These are phyloP conservation scores for Rallus crepitans DNA, from an alignment of 2,797 vertebrate species.

Conservation along the genomic window DNA sequence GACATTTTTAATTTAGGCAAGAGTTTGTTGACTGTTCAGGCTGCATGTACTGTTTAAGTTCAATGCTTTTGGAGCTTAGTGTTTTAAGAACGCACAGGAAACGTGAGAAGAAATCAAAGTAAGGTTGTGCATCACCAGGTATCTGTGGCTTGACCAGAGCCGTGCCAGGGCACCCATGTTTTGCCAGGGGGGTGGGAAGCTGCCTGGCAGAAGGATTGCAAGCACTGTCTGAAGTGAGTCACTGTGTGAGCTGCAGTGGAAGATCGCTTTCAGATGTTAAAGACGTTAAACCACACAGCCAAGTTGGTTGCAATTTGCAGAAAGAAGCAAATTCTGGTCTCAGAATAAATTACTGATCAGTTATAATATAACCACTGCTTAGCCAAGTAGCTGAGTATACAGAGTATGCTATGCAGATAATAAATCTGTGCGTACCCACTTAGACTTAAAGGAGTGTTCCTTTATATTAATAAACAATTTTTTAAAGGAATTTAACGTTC, in stretches of 20 bases:
- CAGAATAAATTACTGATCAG: not conserved
- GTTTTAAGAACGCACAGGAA: not conserved
- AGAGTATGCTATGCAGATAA: not conserved
- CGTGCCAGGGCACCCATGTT: not conserved
- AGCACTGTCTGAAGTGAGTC: not conserved
- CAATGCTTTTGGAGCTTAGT: not conserved
- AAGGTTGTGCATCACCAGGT: not conserved
- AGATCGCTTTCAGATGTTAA: not conserved
- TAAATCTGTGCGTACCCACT: not conserved
- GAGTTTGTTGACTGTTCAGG: constrained; percentile 15
- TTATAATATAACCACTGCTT: not conserved
- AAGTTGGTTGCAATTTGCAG: not conserved
- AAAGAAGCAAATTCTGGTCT: not conserved
- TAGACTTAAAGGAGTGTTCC: not conserved
- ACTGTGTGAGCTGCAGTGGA: not conserved
- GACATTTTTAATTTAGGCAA: constrained; percentile 58
- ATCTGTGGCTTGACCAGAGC: not conserved
- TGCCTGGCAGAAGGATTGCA: not conserved
- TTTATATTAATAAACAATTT: not conserved
- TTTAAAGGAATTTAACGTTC: not conserved
- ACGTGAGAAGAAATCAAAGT: not conserved
- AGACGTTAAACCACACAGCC: not conserved
- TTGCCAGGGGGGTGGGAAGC: not conserved
- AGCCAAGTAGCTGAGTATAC: not conserved
- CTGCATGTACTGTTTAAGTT: constrained; percentile 28